Evolutionary conservation across 2,888 invertebrate genomes (phyloP).

Genomic region (Noctua pronuba): DNA sequence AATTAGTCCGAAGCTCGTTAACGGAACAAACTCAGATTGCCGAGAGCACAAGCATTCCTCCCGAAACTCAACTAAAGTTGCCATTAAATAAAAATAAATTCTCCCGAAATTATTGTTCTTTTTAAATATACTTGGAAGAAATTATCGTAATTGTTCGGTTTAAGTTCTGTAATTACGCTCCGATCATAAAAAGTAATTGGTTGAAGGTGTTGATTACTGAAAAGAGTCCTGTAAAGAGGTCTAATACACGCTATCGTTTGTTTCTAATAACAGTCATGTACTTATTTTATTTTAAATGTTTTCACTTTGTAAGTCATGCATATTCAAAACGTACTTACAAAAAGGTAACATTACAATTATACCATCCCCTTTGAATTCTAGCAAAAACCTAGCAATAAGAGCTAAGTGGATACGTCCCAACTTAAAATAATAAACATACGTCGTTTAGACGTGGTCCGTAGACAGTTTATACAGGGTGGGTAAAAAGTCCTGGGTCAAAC

Average conservation of each 20-base stretch:
- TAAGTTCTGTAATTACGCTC: slow-evolving; percentile 48
- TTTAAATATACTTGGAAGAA: slow-evolving; percentile 22
- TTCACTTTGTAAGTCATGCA: slow-evolving; percentile 2
- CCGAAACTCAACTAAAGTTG: slow-evolving; percentile 19
- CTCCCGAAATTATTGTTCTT: slow-evolving; percentile 45
- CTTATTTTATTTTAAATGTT: slow-evolving; percentile 11
- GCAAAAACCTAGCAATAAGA: not conserved
- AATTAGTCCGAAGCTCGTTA: slow-evolving; percentile 77
- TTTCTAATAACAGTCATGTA: slow-evolving; percentile 25
- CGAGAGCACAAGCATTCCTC: slow-evolving; percentile 33
- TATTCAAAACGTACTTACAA: not conserved
- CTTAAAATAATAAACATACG: not conserved
- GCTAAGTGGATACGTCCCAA: not conserved
- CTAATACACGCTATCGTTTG: slow-evolving; percentile 29
- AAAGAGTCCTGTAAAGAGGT: slow-evolving; percentile 17
- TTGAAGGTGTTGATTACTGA: slow-evolving; percentile 52
- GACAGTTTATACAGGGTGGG: not conserved
- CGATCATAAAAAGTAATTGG: slow-evolving; percentile 50
- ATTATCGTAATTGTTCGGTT: slow-evolving; percentile 45
- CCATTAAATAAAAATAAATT: slow-evolving; percentile 36
- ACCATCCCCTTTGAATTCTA: not conserved
- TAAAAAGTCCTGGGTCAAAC: too few relatives aligned
- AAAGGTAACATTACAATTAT: not conserved
- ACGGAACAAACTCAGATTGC: slow-evolving; percentile 65
- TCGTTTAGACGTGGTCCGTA: not conserved